Conservation (phyloP, 2,113 vertebrate genomes). For the Boulengerochromis microlepis region DNA sequence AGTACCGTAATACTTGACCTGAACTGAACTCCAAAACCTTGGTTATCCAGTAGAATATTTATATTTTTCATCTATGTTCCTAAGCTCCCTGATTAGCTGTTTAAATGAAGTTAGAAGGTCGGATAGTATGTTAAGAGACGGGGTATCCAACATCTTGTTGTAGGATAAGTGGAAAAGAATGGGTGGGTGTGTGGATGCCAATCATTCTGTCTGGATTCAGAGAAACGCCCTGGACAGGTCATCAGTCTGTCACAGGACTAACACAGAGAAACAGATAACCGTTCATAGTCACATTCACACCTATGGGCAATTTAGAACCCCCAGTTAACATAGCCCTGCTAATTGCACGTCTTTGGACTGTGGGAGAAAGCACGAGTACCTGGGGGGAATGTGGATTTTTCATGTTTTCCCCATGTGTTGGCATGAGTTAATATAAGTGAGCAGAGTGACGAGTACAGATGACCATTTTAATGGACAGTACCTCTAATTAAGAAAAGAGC, state of each 20-base stretch:
- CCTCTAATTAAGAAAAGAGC: not conserved
- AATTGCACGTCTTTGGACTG: not conserved
- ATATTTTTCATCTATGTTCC: not conserved
- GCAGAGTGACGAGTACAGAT: rapidly evolving
- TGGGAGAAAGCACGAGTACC: not conserved
- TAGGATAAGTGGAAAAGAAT: not conserved
- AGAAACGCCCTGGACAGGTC: not conserved
- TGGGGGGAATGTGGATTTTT: rapidly evolving
- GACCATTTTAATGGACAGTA: not conserved
- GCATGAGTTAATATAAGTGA: not conserved
- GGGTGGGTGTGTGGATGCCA: not conserved
- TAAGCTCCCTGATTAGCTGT: not conserved
- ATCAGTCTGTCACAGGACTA: not conserved
- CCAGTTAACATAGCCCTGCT: rapidly evolving
- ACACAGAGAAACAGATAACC: rapidly evolving
- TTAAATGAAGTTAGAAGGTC: not conserved
- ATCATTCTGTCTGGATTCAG: not conserved
- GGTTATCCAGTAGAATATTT: not conserved
- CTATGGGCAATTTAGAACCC: not conserved
- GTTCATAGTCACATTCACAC: not conserved
- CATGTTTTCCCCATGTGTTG: not conserved
- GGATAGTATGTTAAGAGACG: rapidly evolving
- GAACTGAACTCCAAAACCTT: not conserved
- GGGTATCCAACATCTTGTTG: not conserved
- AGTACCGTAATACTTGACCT: not conserved